Evolutionary conservation across 1,140 invertebrate species (phyloP), one percentile per base, ranked within the genome.

Genomic region (Dufourea novaeangliae): DNA sequence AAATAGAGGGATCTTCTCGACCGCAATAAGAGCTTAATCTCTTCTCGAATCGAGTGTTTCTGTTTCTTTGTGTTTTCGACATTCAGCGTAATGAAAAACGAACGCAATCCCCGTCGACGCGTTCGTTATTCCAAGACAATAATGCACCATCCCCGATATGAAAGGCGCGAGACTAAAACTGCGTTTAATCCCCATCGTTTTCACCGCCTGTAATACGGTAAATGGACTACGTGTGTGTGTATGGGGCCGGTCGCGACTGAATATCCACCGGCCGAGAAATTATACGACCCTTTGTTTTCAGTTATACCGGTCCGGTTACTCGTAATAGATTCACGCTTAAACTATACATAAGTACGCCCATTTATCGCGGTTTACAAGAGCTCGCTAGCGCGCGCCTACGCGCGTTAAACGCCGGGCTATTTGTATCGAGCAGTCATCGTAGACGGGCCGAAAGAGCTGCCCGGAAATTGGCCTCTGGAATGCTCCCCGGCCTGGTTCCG

Each of bases 71-170:
- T 17, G 20, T n/a, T 50, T 8, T 4, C 20, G 12, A 20, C 32
- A n/a, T n/a, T n/a, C n/a, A n/a, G n/a, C n/a, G n/a, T n/a, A 34
- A 37, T n/a, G 7, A 29, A 12, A 34, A 32, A 20, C 27, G 17
- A 20, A 25, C 7, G 11, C 34, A n/a, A 29, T 27, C 44, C n/a
- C 25, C 22, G 25, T 7, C 22, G n/a, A 25, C 34, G 27, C 73
- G 41, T 74, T 70, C 39, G 63, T 83, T 71, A 57, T 34, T 29
- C 72, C 25, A 61, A 50, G 66, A 73, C 79, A 69, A 78, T 82
- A 62, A 67, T n/a, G n/a, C n/a, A n/a, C n/a, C n/a, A n/a, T n/a
- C n/a, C n/a, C 79, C 39, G 22, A 27, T 17, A 61, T 14, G 20
- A n/a, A 37, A 32, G 29, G 29, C 56, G 69, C 44, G 29, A 20